These are phyloP conservation scores for Trichacis sp. DNA, from an alignment of 2,888 invertebrate genomes.

Conservation along the genomic window DNA sequence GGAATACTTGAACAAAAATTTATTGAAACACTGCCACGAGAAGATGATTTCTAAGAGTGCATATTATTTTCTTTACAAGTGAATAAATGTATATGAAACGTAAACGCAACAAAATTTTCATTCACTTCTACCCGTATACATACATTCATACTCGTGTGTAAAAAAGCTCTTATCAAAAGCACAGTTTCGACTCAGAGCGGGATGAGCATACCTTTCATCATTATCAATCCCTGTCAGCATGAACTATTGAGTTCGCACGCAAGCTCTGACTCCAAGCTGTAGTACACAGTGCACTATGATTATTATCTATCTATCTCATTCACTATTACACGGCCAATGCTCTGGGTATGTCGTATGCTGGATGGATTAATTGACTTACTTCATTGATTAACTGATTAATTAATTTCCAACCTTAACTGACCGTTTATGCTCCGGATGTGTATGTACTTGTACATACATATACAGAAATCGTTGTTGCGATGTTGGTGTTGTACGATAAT, in stretches of 20 bases:
- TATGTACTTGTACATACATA: constrained; percentile 39
- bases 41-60: too few species aligned
- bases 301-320: constrained; percentile 53
- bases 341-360: constrained; percentile 69
- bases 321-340: constrained; percentile 66
- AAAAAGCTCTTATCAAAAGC: constrained; percentile 22
- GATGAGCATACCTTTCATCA: constrained; percentile 13
- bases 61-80: too few species aligned
- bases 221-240: constrained; percentile 18
- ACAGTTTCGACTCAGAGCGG: constrained; percentile 38
- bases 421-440: constrained; percentile 51
- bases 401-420: constrained; percentile 56
- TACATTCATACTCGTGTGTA: constrained; percentile 19
- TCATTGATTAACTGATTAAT: constrained; percentile 51
- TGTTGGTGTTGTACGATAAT: constrained; percentile 65
- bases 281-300: constrained; percentile 54
- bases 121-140: constrained; percentile 18
- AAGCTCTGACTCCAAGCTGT: constrained; percentile 37
- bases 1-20: too few species aligned
- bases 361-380: constrained; percentile 62
- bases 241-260: constrained; percentile 18
- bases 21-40: too few species aligned
- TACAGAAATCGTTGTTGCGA: constrained; percentile 62
- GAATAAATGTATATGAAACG: too few species aligned
- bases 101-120: constrained; percentile 28